Percentiles rank a stretch among this genome's conserved stretches.
Conservation (phyloP, 2,888 invertebrate genomes). For the Oeneis ivallda region DNA sequence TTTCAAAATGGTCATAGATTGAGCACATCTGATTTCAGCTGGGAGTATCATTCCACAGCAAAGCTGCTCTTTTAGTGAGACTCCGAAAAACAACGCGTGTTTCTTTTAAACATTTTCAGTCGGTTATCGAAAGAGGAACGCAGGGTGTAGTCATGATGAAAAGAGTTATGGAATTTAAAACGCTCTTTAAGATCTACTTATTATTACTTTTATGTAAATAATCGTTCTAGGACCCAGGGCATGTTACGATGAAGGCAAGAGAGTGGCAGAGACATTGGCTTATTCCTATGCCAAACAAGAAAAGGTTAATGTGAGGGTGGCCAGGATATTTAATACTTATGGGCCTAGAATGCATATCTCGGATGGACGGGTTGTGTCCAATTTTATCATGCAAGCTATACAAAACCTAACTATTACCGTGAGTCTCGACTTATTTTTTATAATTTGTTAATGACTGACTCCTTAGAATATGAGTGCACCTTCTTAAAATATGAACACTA, state of each 20-base stretch:
- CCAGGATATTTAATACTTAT: slow-evolving; percentile 99
- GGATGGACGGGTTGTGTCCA: slow-evolving; percentile 98
- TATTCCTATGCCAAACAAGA: slow-evolving; percentile 99
- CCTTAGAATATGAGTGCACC: no score
- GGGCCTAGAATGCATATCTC: slow-evolving; percentile 99
- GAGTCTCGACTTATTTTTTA: slow-evolving; percentile 50
- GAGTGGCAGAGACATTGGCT: slow-evolving; percentile 96
- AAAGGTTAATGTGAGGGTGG: slow-evolving; percentile 96
- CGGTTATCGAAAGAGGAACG: no score
- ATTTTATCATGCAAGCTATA: slow-evolving; percentile 98
- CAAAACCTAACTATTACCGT: slow-evolving; percentile 97
- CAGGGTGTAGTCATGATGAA: no score
- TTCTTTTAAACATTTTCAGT: no score
- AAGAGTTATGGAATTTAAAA: no score
- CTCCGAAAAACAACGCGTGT: no score
- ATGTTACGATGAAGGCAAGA: slow-evolving; percentile 99
- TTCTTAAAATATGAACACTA: background rate
- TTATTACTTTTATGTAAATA: slow-evolving; percentile 1
- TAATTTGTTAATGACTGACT: background rate
- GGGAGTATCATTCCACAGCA: no score
- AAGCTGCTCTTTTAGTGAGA: no score
- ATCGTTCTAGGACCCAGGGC: slow-evolving; percentile 89
- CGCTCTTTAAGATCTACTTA: no score
- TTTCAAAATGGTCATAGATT: no score
- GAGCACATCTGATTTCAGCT: no score